Conservation (phyloP, 35 echinoderm and acorn worm genomes). For the Lytechinus pictus region DNA sequence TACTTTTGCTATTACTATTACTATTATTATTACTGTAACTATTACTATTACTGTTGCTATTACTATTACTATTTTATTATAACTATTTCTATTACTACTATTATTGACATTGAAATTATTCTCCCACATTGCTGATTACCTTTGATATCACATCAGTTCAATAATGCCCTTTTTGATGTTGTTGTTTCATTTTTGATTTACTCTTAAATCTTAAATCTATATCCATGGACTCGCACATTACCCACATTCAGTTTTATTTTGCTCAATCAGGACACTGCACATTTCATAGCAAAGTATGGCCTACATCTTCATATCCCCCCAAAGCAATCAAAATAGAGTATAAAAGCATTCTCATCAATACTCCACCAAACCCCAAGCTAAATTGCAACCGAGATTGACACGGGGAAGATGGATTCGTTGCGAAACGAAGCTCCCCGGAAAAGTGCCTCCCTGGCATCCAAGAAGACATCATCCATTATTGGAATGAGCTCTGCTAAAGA, state of each 20-base stretch:
- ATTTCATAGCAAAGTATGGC: background rate
- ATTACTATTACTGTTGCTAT: too few species aligned
- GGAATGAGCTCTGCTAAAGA: background rate
- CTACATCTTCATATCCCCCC: background rate
- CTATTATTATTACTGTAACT: too few species aligned
- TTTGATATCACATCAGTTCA: too few species aligned
- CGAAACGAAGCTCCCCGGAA: background rate
- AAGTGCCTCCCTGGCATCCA: background rate
- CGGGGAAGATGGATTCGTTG: background rate
- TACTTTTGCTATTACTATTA: too few species aligned
- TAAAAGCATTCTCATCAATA: background rate
- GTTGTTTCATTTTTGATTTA: background rate
- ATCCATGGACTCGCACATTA: background rate
- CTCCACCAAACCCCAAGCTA: background rate
- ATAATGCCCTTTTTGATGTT: background rate
- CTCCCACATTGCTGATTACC: too few species aligned
- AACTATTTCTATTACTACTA: too few species aligned
- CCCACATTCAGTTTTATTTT: background rate
- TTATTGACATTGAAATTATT: too few species aligned
- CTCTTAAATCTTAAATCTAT: background rate
- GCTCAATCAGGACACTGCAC: background rate
- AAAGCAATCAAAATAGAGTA: background rate
- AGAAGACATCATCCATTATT: constrained; percentile 13
- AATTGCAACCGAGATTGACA: background rate
- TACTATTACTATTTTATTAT: too few species aligned